These are phyloP conservation scores for Stigmatopora argus DNA, from an alignment of 2,113 vertebrate genomes.

Conservation along the genomic window DNA sequence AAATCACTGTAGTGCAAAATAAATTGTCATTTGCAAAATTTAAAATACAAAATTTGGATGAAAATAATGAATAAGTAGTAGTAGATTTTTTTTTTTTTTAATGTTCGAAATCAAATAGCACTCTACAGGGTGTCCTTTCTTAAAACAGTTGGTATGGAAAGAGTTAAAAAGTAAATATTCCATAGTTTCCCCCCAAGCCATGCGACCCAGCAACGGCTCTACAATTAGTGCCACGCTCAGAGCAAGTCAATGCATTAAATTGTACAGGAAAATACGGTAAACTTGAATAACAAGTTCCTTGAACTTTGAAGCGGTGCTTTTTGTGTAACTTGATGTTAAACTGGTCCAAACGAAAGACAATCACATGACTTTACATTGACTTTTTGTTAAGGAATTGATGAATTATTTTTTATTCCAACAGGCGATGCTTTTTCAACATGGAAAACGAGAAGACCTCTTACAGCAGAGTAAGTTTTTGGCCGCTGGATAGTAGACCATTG, in stretches of 20 bases:
- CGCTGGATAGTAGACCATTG: no score
- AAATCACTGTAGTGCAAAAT: no score
- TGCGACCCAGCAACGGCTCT: background rate
- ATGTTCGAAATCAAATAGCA: background rate
- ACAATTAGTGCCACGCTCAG: background rate
- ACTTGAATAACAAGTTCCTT: slow-evolving; percentile 35
- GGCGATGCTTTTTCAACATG: slow-evolving; percentile 95
- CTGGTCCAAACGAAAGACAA: background rate
- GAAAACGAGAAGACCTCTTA: slow-evolving; percentile 88
- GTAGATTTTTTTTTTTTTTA: no score
- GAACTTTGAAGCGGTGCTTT: slow-evolving; percentile 19
- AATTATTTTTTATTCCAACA: slow-evolving; percentile 40
- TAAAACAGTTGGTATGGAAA: background rate
- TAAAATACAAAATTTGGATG: no score
- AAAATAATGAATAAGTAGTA: no score
- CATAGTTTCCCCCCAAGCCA: background rate
- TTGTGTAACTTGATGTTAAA: background rate
- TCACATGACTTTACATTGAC: background rate
- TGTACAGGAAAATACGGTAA: slow-evolving; percentile 16
- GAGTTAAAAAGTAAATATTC: background rate
- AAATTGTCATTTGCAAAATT: no score
- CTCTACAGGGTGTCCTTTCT: background rate
- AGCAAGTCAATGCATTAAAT: slow-evolving; percentile 18
- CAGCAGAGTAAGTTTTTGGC: slow-evolving; percentile 78
- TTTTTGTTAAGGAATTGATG: background rate